Evolutionary conservation across 2,888 invertebrate species (phyloP).

Genomic region (Oscheius myriophilus): DNA sequence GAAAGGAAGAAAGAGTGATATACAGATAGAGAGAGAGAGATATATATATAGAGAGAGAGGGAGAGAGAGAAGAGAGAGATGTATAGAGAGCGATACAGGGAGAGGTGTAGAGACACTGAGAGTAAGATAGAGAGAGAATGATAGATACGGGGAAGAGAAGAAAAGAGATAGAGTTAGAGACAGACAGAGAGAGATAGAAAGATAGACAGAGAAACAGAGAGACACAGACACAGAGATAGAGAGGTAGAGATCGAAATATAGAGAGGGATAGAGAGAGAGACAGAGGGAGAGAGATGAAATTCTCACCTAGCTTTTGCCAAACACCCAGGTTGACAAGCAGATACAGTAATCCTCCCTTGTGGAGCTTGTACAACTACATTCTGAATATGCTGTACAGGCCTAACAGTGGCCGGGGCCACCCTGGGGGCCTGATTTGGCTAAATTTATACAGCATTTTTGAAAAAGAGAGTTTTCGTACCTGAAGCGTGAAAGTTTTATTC

Average conservation of each 20-base stretch:
- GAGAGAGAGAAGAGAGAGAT: too few species aligned
- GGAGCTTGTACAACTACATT: neutral
- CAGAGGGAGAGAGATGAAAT: neutral
- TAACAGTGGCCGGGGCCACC: neutral
- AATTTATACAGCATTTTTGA: neutral
- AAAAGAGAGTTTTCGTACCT: neutral
- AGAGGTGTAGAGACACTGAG: too few species aligned
- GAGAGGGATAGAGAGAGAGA: neutral
- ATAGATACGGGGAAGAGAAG: too few species aligned
- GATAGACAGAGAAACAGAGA: neutral
- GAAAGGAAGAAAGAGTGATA: too few species aligned
- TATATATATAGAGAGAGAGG: too few species aligned
- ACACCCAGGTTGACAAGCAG: slow-evolving; percentile 16
- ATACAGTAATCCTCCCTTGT: neutral
- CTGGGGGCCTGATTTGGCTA: neutral
- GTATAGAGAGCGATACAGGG: too few species aligned
- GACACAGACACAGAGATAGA: neutral
- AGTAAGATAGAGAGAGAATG: too few species aligned
- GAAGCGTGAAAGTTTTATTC: slow-evolving; percentile 17
- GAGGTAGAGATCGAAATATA: too few species aligned
- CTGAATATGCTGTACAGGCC: neutral
- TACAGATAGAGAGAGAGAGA: too few species aligned
- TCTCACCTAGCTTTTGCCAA: slow-evolving; percentile 12
- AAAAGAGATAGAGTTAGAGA: too few species aligned
- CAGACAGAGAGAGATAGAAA: too few species aligned